These are phyloP conservation scores for Fundulus diaphanus DNA, from an alignment of 2,797 vertebrate genomes.

Conservation along the genomic window DNA sequence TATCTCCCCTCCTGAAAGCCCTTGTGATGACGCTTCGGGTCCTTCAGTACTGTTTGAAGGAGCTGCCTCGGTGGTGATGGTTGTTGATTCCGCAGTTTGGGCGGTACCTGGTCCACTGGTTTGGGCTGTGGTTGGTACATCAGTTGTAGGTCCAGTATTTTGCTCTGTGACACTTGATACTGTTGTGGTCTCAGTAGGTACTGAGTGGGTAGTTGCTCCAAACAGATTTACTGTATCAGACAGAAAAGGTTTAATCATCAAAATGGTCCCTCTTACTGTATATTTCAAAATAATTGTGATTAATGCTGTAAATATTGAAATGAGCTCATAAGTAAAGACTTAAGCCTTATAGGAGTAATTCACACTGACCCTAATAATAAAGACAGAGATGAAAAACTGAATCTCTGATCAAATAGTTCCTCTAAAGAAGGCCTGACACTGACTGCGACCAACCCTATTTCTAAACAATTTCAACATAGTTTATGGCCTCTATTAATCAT, in stretches of 20 bases:
- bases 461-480: constrained; percentile 4
- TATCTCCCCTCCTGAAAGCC: constrained; percentile 8
- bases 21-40: no score
- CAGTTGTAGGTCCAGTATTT: neutral
- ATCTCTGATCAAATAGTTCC: neutral
- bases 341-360: neutral
- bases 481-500: neutral
- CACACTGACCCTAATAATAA: neutral
- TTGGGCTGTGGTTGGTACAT: neutral
- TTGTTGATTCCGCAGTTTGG: neutral
- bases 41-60: no score
- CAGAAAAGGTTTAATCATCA: neutral
- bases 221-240: neutral
- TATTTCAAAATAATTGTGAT: neutral
- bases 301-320: neutral
- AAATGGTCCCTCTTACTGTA: neutral
- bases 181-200: accelerated
- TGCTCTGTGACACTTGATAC: accelerated
- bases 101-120: neutral
- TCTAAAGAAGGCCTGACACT: neutral
- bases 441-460: neutral
- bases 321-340: neutral
- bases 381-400: constrained; percentile 11
- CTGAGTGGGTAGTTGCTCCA: accelerated
- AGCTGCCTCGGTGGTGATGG: neutral